Percentiles rank a stretch among this genome's conserved stretches.
Conservation (phyloP, 64 coral and sea anemone species). For the Porites australiensis region DNA sequence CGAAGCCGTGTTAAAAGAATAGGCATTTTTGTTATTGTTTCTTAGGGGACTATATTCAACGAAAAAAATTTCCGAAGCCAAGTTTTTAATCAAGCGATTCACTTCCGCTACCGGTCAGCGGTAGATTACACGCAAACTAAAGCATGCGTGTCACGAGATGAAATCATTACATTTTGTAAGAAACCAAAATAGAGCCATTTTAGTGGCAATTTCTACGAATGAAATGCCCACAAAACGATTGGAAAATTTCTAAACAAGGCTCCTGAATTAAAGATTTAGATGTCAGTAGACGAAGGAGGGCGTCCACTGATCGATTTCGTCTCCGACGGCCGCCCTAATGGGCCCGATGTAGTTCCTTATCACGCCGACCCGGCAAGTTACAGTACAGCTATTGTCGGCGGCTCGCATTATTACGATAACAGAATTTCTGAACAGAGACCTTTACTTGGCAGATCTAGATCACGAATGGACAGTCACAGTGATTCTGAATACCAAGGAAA, state of each 20-base stretch:
- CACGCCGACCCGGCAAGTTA: constrained; percentile 96
- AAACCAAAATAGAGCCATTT: constrained; percentile 29
- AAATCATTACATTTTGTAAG: constrained; percentile 62
- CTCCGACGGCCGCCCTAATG: constrained; percentile 71
- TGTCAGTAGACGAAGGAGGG: constrained; percentile 91
- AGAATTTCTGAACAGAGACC: constrained; percentile 91
- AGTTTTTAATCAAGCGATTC: not conserved
- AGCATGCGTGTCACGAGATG: constrained; percentile 37
- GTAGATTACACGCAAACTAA: not conserved
- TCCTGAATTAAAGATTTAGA: constrained; percentile 88
- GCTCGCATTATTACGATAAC: constrained; percentile 76
- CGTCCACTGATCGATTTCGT: constrained; percentile 91
- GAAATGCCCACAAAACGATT: constrained; percentile 86
- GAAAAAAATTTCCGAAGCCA: not conserved
- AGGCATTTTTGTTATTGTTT: not conserved
- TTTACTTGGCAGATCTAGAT: constrained; percentile 84
- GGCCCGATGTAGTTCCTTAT: constrained; percentile 91
- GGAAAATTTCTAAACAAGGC: constrained; percentile 90
- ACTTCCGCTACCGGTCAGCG: constrained; percentile 19
- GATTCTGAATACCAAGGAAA: constrained; percentile 93
- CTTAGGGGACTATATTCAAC: not conserved
- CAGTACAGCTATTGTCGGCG: constrained; percentile 94
- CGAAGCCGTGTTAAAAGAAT: not conserved
- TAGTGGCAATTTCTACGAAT: constrained; percentile 79
- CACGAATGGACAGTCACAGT: constrained; percentile 95